Conservation (phyloP, 2,888 invertebrate species). For the Drosophila paracracens region DNA sequence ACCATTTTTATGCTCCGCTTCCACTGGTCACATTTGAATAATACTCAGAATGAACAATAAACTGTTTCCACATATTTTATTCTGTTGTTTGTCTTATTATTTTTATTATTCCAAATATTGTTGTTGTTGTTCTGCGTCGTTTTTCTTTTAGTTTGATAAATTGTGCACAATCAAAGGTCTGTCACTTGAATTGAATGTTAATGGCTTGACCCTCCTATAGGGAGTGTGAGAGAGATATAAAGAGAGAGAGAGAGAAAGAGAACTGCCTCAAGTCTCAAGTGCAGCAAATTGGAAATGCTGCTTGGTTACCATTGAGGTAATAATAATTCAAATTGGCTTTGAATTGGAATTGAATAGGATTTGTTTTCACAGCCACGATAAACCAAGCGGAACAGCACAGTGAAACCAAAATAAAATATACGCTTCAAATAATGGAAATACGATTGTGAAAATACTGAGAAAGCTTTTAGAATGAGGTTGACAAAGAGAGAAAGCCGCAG, state of each 20-base stretch:
- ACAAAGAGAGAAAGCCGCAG: neutral
- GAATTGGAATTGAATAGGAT: conserved; percentile 34
- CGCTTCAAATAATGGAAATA: neutral
- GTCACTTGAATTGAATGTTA: conserved; percentile 52
- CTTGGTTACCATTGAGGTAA: conserved; percentile 33
- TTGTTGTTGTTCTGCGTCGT: conserved; percentile 4
- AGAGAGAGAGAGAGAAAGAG: too few relatives aligned
- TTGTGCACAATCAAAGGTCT: conserved; percentile 54
- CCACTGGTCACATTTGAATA: conserved; percentile 50
- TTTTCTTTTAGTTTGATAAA: conserved; percentile 34
- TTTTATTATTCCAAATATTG: conserved; percentile 17
- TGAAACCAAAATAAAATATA: conserved; percentile 5
- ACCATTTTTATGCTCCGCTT: conserved; percentile 32
- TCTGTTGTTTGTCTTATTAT: conserved; percentile 16
- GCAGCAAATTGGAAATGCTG: conserved; percentile 24
- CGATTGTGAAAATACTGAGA: conserved; percentile 13
- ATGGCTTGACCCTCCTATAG: conserved; percentile 35
- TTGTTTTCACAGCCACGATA: conserved; percentile 22
- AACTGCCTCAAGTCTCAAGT: conserved; percentile 32
- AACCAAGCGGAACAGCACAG: conserved; percentile 29
- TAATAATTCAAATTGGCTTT: conserved; percentile 43
- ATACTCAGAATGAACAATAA: neutral
- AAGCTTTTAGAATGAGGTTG: neutral
- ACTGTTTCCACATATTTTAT: conserved; percentile 1
- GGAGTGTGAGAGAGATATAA: neutral